Base-by-base conservation (phyloP, 2,888 invertebrate species). In the Pachydiplax longipennis region DNA sequence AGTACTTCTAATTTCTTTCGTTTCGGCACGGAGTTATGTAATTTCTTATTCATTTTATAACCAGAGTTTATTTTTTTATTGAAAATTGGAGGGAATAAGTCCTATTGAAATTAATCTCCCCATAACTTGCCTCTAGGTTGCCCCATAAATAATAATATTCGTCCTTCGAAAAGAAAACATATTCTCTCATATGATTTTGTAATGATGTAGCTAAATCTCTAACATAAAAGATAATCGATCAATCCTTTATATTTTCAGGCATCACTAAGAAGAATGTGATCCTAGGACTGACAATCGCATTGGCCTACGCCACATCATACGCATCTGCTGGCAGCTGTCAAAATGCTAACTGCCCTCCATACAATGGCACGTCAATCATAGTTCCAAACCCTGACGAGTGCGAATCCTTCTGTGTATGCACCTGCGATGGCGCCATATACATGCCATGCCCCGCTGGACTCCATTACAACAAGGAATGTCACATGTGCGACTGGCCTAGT, bases 341-440 rank as follows among this genome's bases (percentile, higher is more conserved):
- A 18, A 87, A 87, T n/a, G 65, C 31, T 0, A 15, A 31, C 1
- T 87, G 87, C 12, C 87, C 87, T 0, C 13, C 12, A 0, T 87
- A 87, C 40, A n/a, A 61, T n/a, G 61, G 65, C 0, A 35, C 35
- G 1, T 87, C 87, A 1, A 61, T n/a, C 31, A 87, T 87, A 35
- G 22, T 87, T 2, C 37, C 87, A 18, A 87, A 87, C n/a, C 37
- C 37, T 0, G n/a, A 87, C 22, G 87, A 87, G 13, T 87, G 87
- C n/a, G 87, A 87, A 0, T 87, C 87, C 18, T 87, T 87, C 61
- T 87, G 87, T 12, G 61, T 87, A 8, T 87, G 87, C 61, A 87
- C 87, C 8, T 87, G 87, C n/a, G 87, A 87, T 37, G 87, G 87
- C 0, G 40, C 87, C 5, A 18, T 87, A 10, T 61, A 87, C 22